Base-by-base conservation (phyloP, 1,140 invertebrate species). In the Oncopeltus fasciatus region DNA sequence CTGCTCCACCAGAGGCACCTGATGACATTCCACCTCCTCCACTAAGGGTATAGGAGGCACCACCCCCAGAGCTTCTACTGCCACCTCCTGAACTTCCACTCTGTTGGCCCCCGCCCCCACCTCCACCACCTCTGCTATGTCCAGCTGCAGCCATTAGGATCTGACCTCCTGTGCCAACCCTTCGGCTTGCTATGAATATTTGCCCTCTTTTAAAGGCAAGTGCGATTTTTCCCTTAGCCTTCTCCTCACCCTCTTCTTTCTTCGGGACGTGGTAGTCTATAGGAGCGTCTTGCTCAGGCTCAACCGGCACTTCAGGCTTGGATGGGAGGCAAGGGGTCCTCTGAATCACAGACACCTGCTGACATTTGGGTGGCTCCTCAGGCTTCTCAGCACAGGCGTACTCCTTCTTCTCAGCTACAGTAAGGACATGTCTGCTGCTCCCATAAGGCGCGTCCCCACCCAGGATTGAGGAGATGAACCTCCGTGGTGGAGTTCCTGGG, bases 221-320 rank as follows among this genome's bases (percentile, higher is more conserved):
- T 1, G 74, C 71, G 51, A 76, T 74, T 29, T 74, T 75, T 62
- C 73, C 76, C 1, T 74, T 74, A 29, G 73, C 72, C 12, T 70
- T 64, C 75, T 77, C 65, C 74, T 58, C 72, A 65, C 18, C 70
- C 61, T 8, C 70, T 67, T 20, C 59, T 80, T 64, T 81, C 72
- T 87, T 90, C 18, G 87, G 87, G 61, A 92, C 86, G 67, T 86
- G 87, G 72, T 92, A 92, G 70, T 92, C 87, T 58, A 92, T 90
- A 0, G 89, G 88, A 66, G 89, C 87, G 51, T 90, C 88, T 74
- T 91, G 83, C 67, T 78, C 77, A 0, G 79, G 79, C 64, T 78
- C 76, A 12, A 73, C 70, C 28, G 74, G 65, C 59, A 51, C 56
- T 72, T 72, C 53, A 73, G 73, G 18, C 71, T 67, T 61, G 12